These are phyloP conservation scores for Strix occidentalis DNA, from an alignment of 2,797 vertebrate genomes.

Conservation along the genomic window DNA sequence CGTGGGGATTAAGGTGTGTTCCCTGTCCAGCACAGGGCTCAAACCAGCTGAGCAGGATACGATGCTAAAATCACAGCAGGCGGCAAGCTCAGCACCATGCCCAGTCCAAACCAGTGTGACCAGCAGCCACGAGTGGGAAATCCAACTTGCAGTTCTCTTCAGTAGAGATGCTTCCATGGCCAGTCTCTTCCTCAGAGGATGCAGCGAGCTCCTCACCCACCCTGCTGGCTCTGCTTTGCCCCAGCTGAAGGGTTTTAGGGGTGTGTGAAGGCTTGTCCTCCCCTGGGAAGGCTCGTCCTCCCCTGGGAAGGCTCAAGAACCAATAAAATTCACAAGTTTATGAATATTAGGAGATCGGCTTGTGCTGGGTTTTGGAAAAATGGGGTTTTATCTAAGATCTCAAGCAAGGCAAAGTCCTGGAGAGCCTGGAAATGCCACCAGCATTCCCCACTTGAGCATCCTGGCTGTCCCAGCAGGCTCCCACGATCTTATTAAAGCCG, in stretches of 20 bases:
- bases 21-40: not conserved
- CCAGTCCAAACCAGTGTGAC: slow-evolving; percentile 32
- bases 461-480: not conserved
- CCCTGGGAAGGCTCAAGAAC: rapidly evolving
- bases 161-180: not conserved
- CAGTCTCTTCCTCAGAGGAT: not conserved
- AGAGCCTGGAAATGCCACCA: not conserved
- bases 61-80: not conserved
- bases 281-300: not conserved
- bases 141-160: not conserved
- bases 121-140: slow-evolving; percentile 5
- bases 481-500: not conserved
- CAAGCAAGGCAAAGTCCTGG: rapidly evolving
- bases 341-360: not conserved
- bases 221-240: rapidly evolving
- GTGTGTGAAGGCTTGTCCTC: not conserved
- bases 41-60: slow-evolving; percentile 42
- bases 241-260: not conserved
- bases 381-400: rapidly evolving
- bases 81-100: not conserved
- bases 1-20: slow-evolving; percentile 4
- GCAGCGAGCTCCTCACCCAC: not conserved
- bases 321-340: not conserved
- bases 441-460: not conserved
- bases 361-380: not conserved